These are phyloP conservation scores for Terebella lapidaria DNA, from an alignment of 2,888 invertebrate species.

Conservation along the genomic window DNA sequence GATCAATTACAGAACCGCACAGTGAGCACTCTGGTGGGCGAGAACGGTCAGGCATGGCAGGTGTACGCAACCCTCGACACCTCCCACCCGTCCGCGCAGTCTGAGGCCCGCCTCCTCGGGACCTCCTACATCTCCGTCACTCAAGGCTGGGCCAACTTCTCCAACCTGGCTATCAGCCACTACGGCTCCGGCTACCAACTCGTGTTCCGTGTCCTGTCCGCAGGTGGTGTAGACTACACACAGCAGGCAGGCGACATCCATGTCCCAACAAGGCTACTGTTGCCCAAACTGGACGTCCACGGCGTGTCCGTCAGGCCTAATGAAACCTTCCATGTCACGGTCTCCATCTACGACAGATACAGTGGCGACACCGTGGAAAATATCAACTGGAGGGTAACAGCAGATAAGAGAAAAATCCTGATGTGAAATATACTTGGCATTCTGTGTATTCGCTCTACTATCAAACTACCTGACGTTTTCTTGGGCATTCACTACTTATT, in stretches of 20 bases:
- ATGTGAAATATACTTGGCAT: no score
- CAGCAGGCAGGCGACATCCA: background rate
- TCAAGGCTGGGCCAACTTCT: conserved; percentile 9
- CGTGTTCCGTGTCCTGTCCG: background rate
- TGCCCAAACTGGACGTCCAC: background rate
- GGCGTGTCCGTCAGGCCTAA: background rate
- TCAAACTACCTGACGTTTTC: no score
- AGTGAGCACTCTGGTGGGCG: background rate
- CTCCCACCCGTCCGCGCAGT: background rate
- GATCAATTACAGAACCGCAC: no score
- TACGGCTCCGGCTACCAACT: background rate
- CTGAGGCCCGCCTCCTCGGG: conserved; percentile 1
- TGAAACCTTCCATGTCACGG: background rate
- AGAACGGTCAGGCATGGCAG: background rate
- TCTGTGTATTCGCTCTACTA: no score
- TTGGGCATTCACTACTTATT: no score
- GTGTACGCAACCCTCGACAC: background rate
- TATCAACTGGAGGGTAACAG: conserved; percentile 6
- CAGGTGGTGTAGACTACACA: background rate
- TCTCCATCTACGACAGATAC: background rate
- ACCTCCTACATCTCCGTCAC: background rate
- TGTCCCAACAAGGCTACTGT: background rate
- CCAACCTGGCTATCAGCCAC: conserved; percentile 5
- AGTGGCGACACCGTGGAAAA: background rate
- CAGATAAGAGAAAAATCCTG: no score